phyloP scores from a whole-genome alignment of 2,113 vertebrate species.

The Kryptolebias marmoratus region DNA sequence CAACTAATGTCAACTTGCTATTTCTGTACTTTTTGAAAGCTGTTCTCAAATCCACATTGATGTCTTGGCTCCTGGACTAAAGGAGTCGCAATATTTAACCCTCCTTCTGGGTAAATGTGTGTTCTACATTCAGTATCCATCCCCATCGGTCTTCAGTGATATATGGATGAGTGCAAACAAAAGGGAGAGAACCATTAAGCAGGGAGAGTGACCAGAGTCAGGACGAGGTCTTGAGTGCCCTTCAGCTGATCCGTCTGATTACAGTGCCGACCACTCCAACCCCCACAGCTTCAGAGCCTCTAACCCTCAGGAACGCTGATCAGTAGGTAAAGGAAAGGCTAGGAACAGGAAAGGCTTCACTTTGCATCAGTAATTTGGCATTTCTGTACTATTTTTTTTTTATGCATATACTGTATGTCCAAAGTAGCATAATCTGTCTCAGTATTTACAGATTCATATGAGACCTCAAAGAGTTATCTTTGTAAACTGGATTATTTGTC shows the following conservation, averaged over 20 bases:
- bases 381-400: constrained; percentile 50
- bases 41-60: constrained; percentile 74
- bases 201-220: constrained; percentile 14
- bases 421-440: constrained; percentile 48
- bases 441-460: constrained; percentile 37
- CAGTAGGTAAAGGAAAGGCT: constrained; percentile 4
- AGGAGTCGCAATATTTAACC: constrained; percentile 58
- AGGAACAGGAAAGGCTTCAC: constrained; percentile 14
- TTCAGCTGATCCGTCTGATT: constrained; percentile 43
- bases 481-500: constrained; percentile 43
- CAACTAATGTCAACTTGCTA: constrained; percentile 69
- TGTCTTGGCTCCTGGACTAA: constrained; percentile 68
- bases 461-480: constrained; percentile 45
- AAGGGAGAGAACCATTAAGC: constrained; percentile 17
- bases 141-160: constrained; percentile 54
- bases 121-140: constrained; percentile 63
- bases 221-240: constrained; percentile 33
- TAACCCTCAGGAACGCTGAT: constrained; percentile 37
- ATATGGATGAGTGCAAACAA: constrained; percentile 46
- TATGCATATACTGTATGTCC: constrained; percentile 44
- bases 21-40: constrained; percentile 73
- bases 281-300: constrained; percentile 39
- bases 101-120: constrained; percentile 61
- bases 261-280: constrained; percentile 31
- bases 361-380: constrained; percentile 23